phyloP scores from a whole-genome alignment of 2,113 vertebrate genomes.

The Enhydra lutris region DNA sequence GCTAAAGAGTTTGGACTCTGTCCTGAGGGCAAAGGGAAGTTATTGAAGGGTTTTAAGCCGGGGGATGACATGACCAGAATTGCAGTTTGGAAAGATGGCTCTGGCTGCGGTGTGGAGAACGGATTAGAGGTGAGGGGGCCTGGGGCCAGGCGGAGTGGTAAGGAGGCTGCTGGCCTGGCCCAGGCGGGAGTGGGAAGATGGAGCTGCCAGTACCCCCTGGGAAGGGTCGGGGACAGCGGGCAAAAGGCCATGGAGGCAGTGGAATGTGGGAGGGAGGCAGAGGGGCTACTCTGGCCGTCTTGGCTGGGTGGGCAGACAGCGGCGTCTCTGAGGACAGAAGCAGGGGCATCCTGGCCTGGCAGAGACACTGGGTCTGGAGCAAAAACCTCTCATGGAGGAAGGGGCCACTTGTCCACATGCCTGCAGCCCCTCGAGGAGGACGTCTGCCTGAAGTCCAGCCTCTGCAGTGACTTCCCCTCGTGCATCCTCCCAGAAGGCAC shows the following conservation, averaged over 20 bases:
- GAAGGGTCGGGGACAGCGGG: not conserved
- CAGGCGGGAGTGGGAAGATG: no score
- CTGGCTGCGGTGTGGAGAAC: not conserved
- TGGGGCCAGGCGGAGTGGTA: not conserved
- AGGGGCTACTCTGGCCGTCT: not conserved
- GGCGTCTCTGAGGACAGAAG: fast-evolving
- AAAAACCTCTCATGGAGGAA: not conserved
- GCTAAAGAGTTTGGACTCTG: not conserved
- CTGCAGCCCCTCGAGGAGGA: not conserved
- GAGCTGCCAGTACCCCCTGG: not conserved
- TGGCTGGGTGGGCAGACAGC: not conserved
- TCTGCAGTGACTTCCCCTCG: fast-evolving
- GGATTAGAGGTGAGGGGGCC: not conserved
- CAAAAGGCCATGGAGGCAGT: fast-evolving
- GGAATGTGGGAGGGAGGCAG: not conserved
- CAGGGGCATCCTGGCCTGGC: fast-evolving
- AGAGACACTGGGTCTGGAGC: not conserved
- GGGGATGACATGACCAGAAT: not conserved
- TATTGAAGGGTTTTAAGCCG: not conserved
- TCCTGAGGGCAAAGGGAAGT: not conserved
- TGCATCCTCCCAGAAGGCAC: not conserved
- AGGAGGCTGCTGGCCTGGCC: not conserved
- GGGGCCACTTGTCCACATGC: no score
- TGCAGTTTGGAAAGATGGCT: not conserved
- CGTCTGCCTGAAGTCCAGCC: not conserved